A percentile compares a stretch with the other conserved stretches of the same genome.
Conservation (phyloP, 53 echinoderm and acorn worm species). For the Hippasteria phrygiana region DNA sequence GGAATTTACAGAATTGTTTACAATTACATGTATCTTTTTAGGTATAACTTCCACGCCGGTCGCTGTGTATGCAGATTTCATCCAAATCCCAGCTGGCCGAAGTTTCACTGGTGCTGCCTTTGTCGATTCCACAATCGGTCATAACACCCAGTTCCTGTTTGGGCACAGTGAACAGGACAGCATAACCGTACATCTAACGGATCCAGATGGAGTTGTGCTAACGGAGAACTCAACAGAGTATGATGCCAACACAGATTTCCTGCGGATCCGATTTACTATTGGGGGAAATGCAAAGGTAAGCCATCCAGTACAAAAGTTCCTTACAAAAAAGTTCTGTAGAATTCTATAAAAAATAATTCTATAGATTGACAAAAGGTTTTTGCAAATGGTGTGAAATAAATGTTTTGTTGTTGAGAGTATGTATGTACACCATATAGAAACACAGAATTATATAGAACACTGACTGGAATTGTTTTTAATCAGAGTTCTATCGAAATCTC, state of each 20-base stretch:
- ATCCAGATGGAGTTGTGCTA: conserved; percentile 43
- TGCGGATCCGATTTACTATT: conserved; percentile 39
- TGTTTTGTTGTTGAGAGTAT: too few species aligned
- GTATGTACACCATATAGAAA: too few species aligned
- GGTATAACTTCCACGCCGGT: conserved; percentile 17
- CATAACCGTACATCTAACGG: conserved; percentile 37
- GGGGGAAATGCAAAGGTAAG: conserved; percentile 56
- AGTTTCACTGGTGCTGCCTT: conserved; percentile 16
- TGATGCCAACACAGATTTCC: background rate
- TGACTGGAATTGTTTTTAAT: too few species aligned
- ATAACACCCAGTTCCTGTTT: conserved; percentile 65
- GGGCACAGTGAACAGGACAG: conserved; percentile 1
- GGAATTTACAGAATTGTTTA: background rate
- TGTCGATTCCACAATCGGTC: conserved; percentile 59
- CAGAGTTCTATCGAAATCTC: too few species aligned
- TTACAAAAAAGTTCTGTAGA: background rate
- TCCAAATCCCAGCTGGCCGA: conserved; percentile 21
- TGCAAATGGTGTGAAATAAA: too few species aligned
- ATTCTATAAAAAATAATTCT: too few species aligned
- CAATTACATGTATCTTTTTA: background rate
- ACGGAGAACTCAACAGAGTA: conserved; percentile 24
- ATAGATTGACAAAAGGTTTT: too few species aligned
- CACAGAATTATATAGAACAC: too few species aligned
- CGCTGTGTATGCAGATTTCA: conserved; percentile 50
- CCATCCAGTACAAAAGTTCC: background rate